A percentile compares a stretch with the other conserved stretches of the same genome.
Evolutionary conservation across 1,140 invertebrate genomes (phyloP).

Genomic region (Telenomus remus): DNA sequence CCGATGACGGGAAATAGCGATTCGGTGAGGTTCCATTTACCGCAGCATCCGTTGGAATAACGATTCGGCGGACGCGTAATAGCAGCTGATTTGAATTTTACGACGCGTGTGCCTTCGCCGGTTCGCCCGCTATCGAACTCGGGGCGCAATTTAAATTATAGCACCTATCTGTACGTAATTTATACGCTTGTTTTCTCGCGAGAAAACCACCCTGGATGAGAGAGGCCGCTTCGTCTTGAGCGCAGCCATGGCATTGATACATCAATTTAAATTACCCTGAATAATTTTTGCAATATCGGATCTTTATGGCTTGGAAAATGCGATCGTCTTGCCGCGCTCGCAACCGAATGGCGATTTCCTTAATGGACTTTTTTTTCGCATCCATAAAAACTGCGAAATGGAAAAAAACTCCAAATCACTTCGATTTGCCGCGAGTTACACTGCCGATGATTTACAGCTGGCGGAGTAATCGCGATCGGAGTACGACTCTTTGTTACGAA

Average conservation of each 20-base stretch:
- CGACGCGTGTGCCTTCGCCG: constrained; percentile 59
- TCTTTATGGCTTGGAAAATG: constrained; percentile 74
- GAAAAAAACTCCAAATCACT: constrained; percentile 49
- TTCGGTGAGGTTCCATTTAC: constrained; percentile 26
- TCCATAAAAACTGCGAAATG: constrained; percentile 54
- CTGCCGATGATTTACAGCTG: constrained; percentile 38
- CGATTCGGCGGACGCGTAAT: constrained; percentile 54
- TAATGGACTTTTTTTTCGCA: constrained; percentile 64
- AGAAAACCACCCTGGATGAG: constrained; percentile 32
- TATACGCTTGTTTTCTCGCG: constrained; percentile 73
- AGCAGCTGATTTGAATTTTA: constrained; percentile 72
- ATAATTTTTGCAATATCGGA: constrained; percentile 74
- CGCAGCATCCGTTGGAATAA: constrained; percentile 40
- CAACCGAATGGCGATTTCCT: constrained; percentile 60
- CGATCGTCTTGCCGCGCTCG: constrained; percentile 50
- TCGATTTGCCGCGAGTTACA: constrained; percentile 48
- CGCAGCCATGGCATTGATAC: constrained; percentile 63
- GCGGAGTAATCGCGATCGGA: constrained; percentile 4
- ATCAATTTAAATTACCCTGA: constrained; percentile 76
- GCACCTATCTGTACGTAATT: constrained; percentile 73
- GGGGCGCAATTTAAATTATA: constrained; percentile 72
- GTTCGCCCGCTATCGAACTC: constrained; percentile 61
- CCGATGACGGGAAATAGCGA: constrained; percentile 42
- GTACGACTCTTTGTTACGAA: constrained; percentile 3
- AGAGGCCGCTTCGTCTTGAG: constrained; percentile 33